These are phyloP conservation scores for Agonopterix arenella DNA, from an alignment of 2,888 invertebrate species.

Conservation along the genomic window DNA sequence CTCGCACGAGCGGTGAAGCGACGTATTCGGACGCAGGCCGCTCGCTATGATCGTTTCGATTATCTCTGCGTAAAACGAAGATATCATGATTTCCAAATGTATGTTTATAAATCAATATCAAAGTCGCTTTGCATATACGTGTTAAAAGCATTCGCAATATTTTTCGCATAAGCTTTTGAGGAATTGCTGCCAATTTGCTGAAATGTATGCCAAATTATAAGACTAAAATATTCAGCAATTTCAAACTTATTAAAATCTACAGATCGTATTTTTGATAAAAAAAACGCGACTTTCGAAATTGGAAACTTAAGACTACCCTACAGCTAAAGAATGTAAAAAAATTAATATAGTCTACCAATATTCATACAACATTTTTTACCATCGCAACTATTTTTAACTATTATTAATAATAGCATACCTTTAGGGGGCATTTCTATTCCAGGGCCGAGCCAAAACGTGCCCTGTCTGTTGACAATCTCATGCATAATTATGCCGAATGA, in stretches of 20 bases:
- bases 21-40: conserved; percentile 82
- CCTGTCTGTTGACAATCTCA: conserved; percentile 92
- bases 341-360: no score
- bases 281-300: no score
- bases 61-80: conserved; percentile 80
- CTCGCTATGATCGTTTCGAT: conserved; percentile 83
- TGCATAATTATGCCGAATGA: conserved; percentile 96
- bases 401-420: conserved; percentile 72
- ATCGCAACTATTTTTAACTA: background rate
- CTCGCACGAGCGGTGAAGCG: conserved; percentile 75
- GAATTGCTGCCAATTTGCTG: no score
- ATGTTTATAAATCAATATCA: background rate
- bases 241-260: no score
- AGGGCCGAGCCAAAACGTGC: conserved; percentile 88
- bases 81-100: background rate
- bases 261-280: no score
- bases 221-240: no score
- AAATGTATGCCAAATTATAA: no score
- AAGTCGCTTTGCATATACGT: background rate
- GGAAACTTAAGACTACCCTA: no score
- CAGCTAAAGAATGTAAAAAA: no score
- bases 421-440: conserved; percentile 79
- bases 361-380: no score
- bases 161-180: no score
- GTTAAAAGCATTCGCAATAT: no score